These are phyloP conservation scores for Emesis russula DNA, from an alignment of 2,888 invertebrate genomes.

Conservation along the genomic window DNA sequence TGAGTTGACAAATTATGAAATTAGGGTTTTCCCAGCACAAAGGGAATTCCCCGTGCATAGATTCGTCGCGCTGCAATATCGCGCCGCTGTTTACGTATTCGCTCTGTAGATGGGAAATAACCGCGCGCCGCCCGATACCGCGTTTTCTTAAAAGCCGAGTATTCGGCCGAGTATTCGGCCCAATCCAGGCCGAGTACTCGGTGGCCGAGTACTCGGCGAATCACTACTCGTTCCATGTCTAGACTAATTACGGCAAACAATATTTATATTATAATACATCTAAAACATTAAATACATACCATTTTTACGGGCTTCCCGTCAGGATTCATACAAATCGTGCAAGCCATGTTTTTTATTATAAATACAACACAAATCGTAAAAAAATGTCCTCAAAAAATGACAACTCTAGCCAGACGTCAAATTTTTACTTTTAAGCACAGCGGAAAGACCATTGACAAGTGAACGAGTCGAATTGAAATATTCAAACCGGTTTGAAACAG, in stretches of 20 bases:
- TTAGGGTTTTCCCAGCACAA: too few species aligned
- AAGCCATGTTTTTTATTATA: slow-evolving; percentile 90
- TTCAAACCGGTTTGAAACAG: slow-evolving; percentile 5
- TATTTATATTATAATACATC: not conserved
- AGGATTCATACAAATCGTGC: slow-evolving; percentile 91
- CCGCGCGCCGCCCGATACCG: too few species aligned
- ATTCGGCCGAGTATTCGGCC: too few species aligned
- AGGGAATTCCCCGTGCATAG: too few species aligned
- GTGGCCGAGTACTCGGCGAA: too few species aligned
- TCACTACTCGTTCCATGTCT: too few species aligned
- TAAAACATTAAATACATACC: slow-evolving; percentile 89
- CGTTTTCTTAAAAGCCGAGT: too few species aligned
- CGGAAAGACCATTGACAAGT: not conserved
- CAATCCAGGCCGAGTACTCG: too few species aligned
- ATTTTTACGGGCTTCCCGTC: slow-evolving; percentile 91
- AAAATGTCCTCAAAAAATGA: slow-evolving; percentile 11
- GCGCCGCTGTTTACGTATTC: too few species aligned
- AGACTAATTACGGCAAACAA: not conserved
- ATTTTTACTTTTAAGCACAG: slow-evolving; percentile 12
- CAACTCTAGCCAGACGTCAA: not conserved
- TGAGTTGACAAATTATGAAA: too few species aligned
- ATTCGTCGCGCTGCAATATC: too few species aligned
- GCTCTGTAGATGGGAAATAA: too few species aligned
- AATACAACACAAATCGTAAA: slow-evolving; percentile 11
- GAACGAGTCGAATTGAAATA: not conserved